Evolutionary conservation across 2,113 vertebrate genomes (phyloP), one percentile per base, ranked within the genome.

Genomic region (Xiphophorus couchianus): DNA sequence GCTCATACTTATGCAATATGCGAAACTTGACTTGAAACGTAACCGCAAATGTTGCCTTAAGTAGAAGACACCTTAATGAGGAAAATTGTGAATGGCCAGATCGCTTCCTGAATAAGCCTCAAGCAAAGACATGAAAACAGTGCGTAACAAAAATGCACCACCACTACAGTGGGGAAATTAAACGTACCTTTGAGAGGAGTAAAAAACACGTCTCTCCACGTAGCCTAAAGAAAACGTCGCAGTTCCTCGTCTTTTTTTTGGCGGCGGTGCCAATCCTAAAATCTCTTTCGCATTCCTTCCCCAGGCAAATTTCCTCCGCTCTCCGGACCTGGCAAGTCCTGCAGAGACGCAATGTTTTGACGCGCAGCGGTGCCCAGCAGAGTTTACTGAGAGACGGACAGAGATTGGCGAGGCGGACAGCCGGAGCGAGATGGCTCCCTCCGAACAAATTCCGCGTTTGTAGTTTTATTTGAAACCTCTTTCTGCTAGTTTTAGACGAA

Each of bases 341-440:
- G 89, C 81, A 87, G 83, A 93, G 90, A 93, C 93, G 91, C 87
- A 92, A 90, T 92, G 93, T 92, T 94, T 92, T 91, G 90, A 90
- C 86, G 88, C 87, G 88, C 88, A 88, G 73, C 73, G 79, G 80
- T 84, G 86, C 90, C 73, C 86, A 86, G 86, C 80, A 76, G 87
- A 89, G 91, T 93, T 92, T 85, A 81, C 83, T 84, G 70, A 84
- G 70, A 84, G 80, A 83, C 72, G 72, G 67, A 27, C 64, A 83
- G 44, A 90, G 86, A 85, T 82, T 29, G n/a, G 1, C 1, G 58
- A 64, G 3, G 2, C 63, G 27, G 5, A 31, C 90, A 89, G 86
- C 77, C 73, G 85, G 80, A 78, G 81, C 73, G 37, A 89, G 90
- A 91, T 62, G 0, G 3, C 11, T 74, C 72, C 1, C 74, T 4